Conservation (phyloP, 2,888 invertebrate species). For the Ametastegia equiseti region DNA sequence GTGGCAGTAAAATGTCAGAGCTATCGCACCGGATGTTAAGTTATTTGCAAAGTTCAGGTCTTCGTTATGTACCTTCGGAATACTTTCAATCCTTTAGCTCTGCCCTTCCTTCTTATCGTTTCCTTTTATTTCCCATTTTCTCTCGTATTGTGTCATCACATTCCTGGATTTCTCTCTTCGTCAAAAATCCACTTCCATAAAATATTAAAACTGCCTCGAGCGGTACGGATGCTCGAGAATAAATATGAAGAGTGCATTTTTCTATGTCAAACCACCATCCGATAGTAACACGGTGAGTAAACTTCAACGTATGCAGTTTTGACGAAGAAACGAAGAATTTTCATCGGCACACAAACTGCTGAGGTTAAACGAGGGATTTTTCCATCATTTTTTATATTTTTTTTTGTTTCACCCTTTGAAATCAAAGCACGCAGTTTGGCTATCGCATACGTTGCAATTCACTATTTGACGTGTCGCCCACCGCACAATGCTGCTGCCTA, state of each 20-base stretch:
- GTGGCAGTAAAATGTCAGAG: constrained; percentile 13
- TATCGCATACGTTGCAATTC: constrained; percentile 27
- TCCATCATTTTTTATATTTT: not conserved
- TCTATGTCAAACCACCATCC: not conserved
- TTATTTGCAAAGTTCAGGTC: constrained; percentile 4
- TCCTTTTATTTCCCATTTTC: not conserved
- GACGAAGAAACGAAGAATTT: not conserved
- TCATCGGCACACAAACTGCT: not conserved
- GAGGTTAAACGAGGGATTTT: not conserved
- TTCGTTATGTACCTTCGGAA: not conserved
- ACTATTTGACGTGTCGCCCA: not conserved
- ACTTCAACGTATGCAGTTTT: not conserved
- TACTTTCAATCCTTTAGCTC: not conserved
- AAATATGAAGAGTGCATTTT: not conserved
- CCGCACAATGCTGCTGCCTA: not conserved
- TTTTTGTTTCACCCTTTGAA: constrained; percentile 20
- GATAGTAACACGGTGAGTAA: not conserved
- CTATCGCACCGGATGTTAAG: constrained; percentile 13
- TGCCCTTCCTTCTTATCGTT: not conserved
- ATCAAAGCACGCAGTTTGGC: constrained; percentile 21
- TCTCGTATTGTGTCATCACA: not conserved
- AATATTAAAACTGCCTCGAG: not conserved
- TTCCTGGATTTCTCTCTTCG: not conserved
- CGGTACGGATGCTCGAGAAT: not conserved
- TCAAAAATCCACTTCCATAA: not conserved